Base-by-base conservation (phyloP, 2,113 vertebrate species). In the Hippolais icterina region DNA sequence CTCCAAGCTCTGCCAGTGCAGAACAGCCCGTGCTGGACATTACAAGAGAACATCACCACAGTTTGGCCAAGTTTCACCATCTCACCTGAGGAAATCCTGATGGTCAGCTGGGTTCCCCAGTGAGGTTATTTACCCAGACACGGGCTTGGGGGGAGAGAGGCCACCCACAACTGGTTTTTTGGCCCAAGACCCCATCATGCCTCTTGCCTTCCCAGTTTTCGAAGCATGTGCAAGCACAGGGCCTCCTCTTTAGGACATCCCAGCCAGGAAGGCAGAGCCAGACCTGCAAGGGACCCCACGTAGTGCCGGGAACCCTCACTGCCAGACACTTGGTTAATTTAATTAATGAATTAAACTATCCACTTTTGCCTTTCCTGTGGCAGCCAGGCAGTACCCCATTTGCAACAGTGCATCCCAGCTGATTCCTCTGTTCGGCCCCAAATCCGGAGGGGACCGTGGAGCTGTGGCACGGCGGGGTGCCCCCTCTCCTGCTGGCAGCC, bases 361-460 rank as follows among this genome's bases (percentile, higher is more conserved):
- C 12, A 9, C 47, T 70, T 75, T 15, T 10, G 4, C n/a, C 39
- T 27, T n/a, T 39, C 24, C 70, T 41, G 52, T 1, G 4, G 20
- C 29, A 57, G 42, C 61, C 1, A 5, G 37, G 72, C 64, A 65
- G 54, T 11, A 11, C 12, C 18, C 9, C 14, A 42, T 68, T 72
- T 33, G 39, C 70, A 37, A 3, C 0, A 5, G 17, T 2, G 1
- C 64, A 15, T 82, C 49, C 60, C 81, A 75, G 41, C 50, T 4
- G 2, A 9, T 66, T 49, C 29, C 59, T 57, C 11, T 16, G 20
- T 22, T 68, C 4, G 4, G 16, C 53, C 37, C 47, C 64, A 25
- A 31, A 71, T 47, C 54, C 0, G 0, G 35, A 68, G 83, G 54
- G 44, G 35, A 23, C 4, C 0, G 0, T 15, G 50, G 72, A 42